Conservation (phyloP, 2,113 vertebrate species). For the Hippolais icterina region DNA sequence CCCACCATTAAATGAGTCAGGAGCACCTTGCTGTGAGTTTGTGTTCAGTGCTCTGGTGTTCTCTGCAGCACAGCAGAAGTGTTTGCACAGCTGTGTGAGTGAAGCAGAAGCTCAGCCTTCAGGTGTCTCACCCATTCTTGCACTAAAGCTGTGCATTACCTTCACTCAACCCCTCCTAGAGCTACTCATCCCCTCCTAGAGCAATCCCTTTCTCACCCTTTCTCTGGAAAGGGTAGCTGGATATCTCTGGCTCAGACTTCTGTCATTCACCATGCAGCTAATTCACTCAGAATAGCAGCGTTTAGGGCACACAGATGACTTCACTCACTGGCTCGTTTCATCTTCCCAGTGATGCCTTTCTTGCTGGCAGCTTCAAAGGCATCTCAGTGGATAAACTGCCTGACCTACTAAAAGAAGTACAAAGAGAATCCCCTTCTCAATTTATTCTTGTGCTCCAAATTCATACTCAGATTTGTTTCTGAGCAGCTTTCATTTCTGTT, state of each 20-base stretch:
- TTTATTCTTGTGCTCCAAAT: constrained; percentile 59
- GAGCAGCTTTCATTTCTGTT: constrained; percentile 62
- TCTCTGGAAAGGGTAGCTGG: background rate
- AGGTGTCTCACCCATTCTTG: rapidly evolving
- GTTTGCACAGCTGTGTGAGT: background rate
- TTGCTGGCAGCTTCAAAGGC: constrained; percentile 60
- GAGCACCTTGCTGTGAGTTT: background rate
- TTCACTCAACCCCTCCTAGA: background rate
- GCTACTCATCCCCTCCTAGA: too few species aligned
- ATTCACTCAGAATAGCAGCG: background rate
- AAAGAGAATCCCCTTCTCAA: constrained; percentile 66
- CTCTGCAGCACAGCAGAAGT: background rate
- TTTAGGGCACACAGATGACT: constrained; percentile 6
- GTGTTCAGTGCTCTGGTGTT: background rate
- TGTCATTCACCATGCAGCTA: background rate
- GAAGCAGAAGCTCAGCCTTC: background rate
- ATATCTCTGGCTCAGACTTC: background rate
- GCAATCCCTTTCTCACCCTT: background rate
- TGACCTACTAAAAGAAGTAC: constrained; percentile 64
- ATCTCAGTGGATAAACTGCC: constrained; percentile 57
- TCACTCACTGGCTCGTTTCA: background rate
- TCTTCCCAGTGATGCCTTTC: constrained; percentile 15
- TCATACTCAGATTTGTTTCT: constrained; percentile 55
- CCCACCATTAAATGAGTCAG: rapidly evolving
- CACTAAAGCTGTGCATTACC: background rate